Base-by-base conservation (phyloP, 2,113 vertebrate genomes). In the Gavia stellata region DNA sequence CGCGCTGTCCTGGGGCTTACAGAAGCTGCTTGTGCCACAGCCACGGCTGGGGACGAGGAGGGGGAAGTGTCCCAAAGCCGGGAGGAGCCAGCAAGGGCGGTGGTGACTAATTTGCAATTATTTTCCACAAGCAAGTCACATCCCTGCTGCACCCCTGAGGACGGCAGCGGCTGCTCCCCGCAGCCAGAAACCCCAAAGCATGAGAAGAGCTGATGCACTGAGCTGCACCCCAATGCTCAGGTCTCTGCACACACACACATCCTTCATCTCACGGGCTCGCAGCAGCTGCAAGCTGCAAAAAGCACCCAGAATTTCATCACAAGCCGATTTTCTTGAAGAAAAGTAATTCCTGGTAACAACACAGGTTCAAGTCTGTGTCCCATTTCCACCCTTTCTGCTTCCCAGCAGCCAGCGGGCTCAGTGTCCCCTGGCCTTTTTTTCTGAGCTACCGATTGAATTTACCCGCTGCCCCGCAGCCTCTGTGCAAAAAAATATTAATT, bases 161-260 rank as follows among this genome's bases (percentile, higher is more conserved):
- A 13, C 0, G 1, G 61, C 44, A 53, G 49, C 1, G 0, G 14
- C 59, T 8, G 49, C 12, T 38, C 9, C 47, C 81, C 1, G 3
- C 70, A 52, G 58, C 34, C 87, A 59, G 63, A 40, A 52, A 16
- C 44, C 15, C 31, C 3, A 0, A 21, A 34, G 50, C 26, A 18
- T 2, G 28, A 45, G 29, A 10, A 62, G 59, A 20, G 36, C 21
- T 5, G 6, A 25, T 7, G 44, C 53, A 34, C 47, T 3, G 4
- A 61, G 53, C 45, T 24, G 71, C 23, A 52, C 34, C 42, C 31
- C 62, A 19, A 1, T 2, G 1, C 79, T 42, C 72, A 20, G 36
- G 21, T 36, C 49, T 53, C 53, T 44, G 80, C 5, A 19, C 55
- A 38, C 50, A 38, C 10, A 5, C 18, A 34, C 7, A 25, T 1